phyloP scores from a whole-genome alignment of 2,888 invertebrate species.

The Scaeva pyrastri region DNA sequence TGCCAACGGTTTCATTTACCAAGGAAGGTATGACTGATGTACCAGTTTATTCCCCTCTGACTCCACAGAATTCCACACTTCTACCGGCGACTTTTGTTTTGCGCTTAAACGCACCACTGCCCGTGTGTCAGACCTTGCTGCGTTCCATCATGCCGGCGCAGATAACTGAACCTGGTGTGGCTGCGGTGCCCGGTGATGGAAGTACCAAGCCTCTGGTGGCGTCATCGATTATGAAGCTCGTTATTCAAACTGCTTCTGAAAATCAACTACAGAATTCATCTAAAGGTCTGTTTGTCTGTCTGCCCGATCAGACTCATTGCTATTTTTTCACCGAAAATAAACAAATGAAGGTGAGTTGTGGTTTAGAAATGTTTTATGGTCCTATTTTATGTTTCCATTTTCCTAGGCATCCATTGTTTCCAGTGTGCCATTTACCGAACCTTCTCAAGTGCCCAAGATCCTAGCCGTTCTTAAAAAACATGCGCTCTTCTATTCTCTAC shows the following conservation, averaged over 20 bases:
- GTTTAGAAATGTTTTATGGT: neutral
- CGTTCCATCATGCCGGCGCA: slow-evolving; percentile 86
- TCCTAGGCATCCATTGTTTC: slow-evolving; percentile 82
- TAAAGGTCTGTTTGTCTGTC: slow-evolving; percentile 93
- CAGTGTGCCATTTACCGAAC: slow-evolving; percentile 96
- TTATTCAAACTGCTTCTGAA: slow-evolving; percentile 91
- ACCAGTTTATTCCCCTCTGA: slow-evolving; percentile 92
- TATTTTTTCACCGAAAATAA: slow-evolving; percentile 95
- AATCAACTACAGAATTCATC: slow-evolving; percentile 89
- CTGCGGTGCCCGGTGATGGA: slow-evolving; percentile 6
- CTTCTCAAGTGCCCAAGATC: slow-evolving; percentile 95
- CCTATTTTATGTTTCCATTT: slow-evolving; percentile 4
- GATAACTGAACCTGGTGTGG: slow-evolving; percentile 13
- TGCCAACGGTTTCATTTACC: slow-evolving; percentile 80
- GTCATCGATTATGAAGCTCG: slow-evolving; percentile 85
- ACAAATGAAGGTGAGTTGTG: slow-evolving; percentile 85
- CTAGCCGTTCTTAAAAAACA: slow-evolving; percentile 94
- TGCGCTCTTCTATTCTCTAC: slow-evolving; percentile 94
- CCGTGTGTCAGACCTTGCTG: slow-evolving; percentile 91
- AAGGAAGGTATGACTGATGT: slow-evolving; percentile 82
- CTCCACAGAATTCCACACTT: slow-evolving; percentile 93
- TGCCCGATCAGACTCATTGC: slow-evolving; percentile 97
- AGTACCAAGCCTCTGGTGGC: slow-evolving; percentile 38
- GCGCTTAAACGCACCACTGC: slow-evolving; percentile 91
- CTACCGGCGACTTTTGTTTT: slow-evolving; percentile 96